Percentiles rank a stretch among this genome's conserved stretches.
These are phyloP conservation scores for Anoplopoma fimbria DNA, from an alignment of 2,113 vertebrate genomes.

Conservation along the genomic window DNA sequence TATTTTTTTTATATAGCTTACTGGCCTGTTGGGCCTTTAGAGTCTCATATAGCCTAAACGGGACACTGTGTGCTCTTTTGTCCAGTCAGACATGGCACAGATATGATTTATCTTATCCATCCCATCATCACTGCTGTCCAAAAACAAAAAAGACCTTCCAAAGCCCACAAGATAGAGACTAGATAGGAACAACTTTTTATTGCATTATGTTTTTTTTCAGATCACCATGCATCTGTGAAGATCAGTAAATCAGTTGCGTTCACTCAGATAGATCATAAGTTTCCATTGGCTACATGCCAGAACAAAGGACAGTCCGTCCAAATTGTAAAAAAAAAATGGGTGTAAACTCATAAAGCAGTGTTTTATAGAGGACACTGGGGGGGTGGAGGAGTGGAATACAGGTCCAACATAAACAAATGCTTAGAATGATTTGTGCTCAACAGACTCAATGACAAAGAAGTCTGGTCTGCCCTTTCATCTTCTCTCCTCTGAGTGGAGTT, in stretches of 20 bases:
- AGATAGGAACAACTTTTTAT: too few species aligned
- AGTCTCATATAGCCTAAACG: conserved; percentile 38
- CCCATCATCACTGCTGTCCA: conserved; percentile 49
- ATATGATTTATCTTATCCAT: conserved; percentile 62
- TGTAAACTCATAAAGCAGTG: conserved; percentile 73
- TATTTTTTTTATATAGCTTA: conserved; percentile 30
- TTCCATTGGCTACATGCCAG: conserved; percentile 40
- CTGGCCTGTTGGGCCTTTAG: conserved; percentile 33
- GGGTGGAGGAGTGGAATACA: conserved; percentile 55
- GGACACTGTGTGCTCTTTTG: conserved; percentile 55
- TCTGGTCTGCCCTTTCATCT: conserved; percentile 62
- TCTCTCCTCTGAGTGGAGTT: conserved; percentile 44
- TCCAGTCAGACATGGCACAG: conserved; percentile 57
- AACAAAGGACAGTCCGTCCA: conserved; percentile 63
- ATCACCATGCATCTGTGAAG: conserved; percentile 17
- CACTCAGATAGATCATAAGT: conserved; percentile 59
- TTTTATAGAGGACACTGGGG: conserved; percentile 61
- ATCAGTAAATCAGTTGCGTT: conserved; percentile 60
- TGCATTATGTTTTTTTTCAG: conserved; percentile 8
- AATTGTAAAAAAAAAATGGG: conserved; percentile 73
- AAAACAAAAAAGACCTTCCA: conserved; percentile 55
- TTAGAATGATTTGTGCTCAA: conserved; percentile 67
- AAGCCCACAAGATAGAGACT: conserved; percentile 58
- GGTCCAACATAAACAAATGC: conserved; percentile 78
- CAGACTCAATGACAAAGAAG: conserved; percentile 67